Conservation (phyloP, 2,797 vertebrate genomes). For the Paedocypris micromegethes region DNA sequence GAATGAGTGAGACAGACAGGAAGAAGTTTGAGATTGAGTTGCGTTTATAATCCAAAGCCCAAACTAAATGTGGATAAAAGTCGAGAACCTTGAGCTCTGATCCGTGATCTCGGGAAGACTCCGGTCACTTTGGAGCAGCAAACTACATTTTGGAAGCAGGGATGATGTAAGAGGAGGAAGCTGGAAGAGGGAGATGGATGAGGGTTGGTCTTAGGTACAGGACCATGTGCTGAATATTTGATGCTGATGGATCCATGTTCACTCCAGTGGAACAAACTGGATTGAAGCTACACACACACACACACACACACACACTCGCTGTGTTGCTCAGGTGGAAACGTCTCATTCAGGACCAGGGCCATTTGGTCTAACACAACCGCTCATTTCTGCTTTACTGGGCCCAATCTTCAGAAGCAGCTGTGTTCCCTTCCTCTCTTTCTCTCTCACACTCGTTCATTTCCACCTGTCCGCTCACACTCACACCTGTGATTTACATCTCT, state of each 20-base stretch:
- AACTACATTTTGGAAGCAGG: background rate
- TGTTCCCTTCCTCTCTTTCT: constrained; percentile 17
- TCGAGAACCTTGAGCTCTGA: too few species aligned
- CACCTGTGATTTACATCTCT: constrained; percentile 19
- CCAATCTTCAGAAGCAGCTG: constrained; percentile 34
- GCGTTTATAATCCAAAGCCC: too few species aligned
- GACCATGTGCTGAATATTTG: constrained; percentile 75
- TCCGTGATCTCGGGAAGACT: too few species aligned
- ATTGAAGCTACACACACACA: constrained; percentile 50
- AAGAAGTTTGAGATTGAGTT: too few species aligned
- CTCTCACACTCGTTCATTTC: constrained; percentile 8
- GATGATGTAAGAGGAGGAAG: background rate
- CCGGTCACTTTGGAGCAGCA: too few species aligned
- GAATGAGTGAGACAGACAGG: too few species aligned
- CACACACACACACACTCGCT: constrained; percentile 28
- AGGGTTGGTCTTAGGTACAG: constrained; percentile 51
- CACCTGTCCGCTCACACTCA: constrained; percentile 16
- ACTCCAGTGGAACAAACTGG: constrained; percentile 75
- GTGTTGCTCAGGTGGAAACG: constrained; percentile 36
- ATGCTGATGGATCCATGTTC: constrained; percentile 73
- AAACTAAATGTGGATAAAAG: too few species aligned
- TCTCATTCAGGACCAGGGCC: constrained; percentile 30
- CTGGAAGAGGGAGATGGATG: constrained; percentile 26
- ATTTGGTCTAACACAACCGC: constrained; percentile 30
- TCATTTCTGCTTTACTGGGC: constrained; percentile 35